phyloP scores from a whole-genome alignment of 2,113 vertebrate species.

The Hippocampus abdominalis region DNA sequence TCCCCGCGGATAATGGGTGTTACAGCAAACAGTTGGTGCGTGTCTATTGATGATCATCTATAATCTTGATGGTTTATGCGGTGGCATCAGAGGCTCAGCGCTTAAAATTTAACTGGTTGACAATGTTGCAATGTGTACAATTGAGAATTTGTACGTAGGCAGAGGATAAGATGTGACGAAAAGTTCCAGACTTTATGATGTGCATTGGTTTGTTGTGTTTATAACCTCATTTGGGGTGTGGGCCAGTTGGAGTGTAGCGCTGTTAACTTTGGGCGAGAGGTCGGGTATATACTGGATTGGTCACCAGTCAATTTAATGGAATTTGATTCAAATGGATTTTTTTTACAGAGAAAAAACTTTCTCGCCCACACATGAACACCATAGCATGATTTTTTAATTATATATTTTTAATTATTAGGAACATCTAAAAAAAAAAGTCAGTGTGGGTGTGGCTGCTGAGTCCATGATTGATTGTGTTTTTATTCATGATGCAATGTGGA shows the following conservation, averaged over 20 bases:
- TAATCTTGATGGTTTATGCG: conserved; percentile 57
- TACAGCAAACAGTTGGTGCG: conserved; percentile 48
- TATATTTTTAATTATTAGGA: background rate
- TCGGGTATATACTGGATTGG: too few relatives aligned
- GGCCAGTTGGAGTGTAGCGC: background rate
- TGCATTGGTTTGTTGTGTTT: background rate
- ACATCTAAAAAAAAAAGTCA: background rate
- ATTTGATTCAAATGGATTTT: too few relatives aligned
- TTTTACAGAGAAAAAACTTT: too few relatives aligned
- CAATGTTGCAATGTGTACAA: background rate
- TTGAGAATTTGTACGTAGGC: conserved; percentile 36
- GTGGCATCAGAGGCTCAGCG: conserved; percentile 36
- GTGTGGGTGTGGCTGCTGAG: conserved; percentile 19
- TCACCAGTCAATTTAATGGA: too few relatives aligned
- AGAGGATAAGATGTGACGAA: background rate
- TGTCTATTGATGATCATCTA: conserved; percentile 48
- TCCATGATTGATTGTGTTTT: conserved; percentile 6
- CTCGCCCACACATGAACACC: too few relatives aligned
- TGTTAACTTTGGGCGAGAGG: background rate
- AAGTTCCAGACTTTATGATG: background rate
- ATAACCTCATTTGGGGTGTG: background rate
- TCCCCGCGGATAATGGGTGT: conserved; percentile 19
- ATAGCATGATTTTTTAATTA: background rate
- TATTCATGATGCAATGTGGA: conserved; percentile 11
- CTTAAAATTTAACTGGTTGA: conserved; percentile 43